Evolutionary conservation across 2,113 vertebrate genomes (phyloP), one percentile per base, ranked within the genome.

Genomic region (Gavialis gangeticus): DNA sequence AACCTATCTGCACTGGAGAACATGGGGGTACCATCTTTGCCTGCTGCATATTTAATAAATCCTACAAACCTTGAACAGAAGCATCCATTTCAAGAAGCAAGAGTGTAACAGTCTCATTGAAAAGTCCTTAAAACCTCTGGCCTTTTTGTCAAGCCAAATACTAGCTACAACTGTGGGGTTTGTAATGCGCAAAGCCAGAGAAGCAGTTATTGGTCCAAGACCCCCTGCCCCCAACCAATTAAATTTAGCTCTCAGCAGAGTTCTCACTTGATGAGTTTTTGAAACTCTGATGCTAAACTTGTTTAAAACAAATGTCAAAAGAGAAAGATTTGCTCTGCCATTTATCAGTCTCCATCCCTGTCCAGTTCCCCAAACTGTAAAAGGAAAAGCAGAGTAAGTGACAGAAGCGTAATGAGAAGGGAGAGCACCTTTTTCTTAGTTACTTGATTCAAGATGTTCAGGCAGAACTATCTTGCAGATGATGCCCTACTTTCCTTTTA

Each of bases 371-470:
- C 15, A 84, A 59, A 28, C 13, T 19, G 12, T 30, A 79, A 10
- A 76, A 34, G n/a, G 62, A 60, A 18, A 81, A 84, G 28, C 16
- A 66, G 56, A 30, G n/a, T 25, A 63, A 67, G 16, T 28, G 60
- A 80, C 60, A 91, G 66, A n/a, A 88, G 7, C 79, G 80, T 25
- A 79, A 57, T 67, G 89, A 92, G 88, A 81, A 77, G 79, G 15
- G n/a, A 22, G 3, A 90, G 66, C 56, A 82, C 34, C 56, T 79
- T 87, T 91, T 87, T n/a, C 87, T 79, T 71, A 90, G 76, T 71
- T 79, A 82, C 19, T 94, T 83, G 83, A 91, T 87, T 86, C 73
- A 88, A 75, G 30, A 85, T 56, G 75, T 3, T 8, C 3, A 84
- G 73, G 59, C 76, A 84, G 79, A 28, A 19, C 62, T 91, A 56